Evolutionary conservation across 2,888 invertebrate genomes (phyloP).

Genomic region (Acrobasis suavella): DNA sequence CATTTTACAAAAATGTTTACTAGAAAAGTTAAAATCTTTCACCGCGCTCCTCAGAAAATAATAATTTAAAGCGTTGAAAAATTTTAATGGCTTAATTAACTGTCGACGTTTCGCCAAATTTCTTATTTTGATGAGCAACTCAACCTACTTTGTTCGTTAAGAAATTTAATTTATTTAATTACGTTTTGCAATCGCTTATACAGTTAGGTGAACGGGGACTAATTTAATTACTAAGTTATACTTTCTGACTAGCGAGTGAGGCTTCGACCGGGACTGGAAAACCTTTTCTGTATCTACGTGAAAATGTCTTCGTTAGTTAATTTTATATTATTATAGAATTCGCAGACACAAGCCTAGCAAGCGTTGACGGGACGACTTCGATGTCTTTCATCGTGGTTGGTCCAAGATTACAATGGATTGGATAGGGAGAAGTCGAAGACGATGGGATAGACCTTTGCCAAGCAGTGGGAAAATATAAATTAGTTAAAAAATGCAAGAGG

Average conservation of each 20-base stretch:
- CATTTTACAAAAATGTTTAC: constrained; percentile 38
- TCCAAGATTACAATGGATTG: too few species aligned
- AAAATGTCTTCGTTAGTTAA: too few species aligned
- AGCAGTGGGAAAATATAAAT: too few species aligned
- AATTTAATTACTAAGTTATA: constrained; percentile 12
- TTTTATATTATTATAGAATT: too few species aligned
- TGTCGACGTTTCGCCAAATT: constrained; percentile 56
- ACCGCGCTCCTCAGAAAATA: constrained; percentile 47
- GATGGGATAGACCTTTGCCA: too few species aligned
- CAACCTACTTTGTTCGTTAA: constrained; percentile 51
- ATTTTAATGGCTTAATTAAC: constrained; percentile 69
- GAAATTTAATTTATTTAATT: constrained; percentile 45
- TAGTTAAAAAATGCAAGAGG: too few species aligned
- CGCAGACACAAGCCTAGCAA: too few species aligned
- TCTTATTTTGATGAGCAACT: constrained; percentile 58
- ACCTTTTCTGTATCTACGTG: not conserved
- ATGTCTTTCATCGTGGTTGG: too few species aligned
- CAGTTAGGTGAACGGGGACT: constrained; percentile 19
- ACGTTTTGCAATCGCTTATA: constrained; percentile 21
- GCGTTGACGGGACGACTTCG: too few species aligned
- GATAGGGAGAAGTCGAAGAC: too few species aligned
- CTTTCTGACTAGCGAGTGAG: not conserved
- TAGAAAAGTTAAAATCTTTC: constrained; percentile 47
- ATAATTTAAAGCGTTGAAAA: constrained; percentile 57
- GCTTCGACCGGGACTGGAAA: not conserved